Evolutionary conservation across 2,797 vertebrate genomes (phyloP).

Genomic region (Sebastiscus albofasciatus): DNA sequence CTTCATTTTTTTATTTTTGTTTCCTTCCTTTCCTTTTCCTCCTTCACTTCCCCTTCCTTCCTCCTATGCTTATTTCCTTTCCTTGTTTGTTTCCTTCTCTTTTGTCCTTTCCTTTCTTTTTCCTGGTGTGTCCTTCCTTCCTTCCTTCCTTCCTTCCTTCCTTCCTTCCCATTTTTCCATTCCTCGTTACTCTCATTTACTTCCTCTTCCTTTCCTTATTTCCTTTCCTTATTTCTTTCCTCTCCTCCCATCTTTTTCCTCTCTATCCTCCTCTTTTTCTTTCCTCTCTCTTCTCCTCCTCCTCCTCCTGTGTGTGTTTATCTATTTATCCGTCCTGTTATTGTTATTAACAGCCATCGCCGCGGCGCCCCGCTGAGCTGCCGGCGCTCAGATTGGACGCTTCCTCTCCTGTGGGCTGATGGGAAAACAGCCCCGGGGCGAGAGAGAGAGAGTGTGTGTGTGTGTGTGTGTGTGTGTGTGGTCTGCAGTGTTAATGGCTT

Average conservation of each 20-base stretch:
- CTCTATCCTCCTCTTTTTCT: too few relatives aligned
- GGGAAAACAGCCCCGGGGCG: slow-evolving; percentile 54
- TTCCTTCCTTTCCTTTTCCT: not conserved
- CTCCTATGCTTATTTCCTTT: not conserved
- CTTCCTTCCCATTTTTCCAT: not conserved
- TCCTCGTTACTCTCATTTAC: not conserved
- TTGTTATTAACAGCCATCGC: slow-evolving; percentile 62
- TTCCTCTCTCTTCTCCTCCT: not conserved
- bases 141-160: not conserved
- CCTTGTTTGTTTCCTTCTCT: not conserved
- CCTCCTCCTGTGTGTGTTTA: slow-evolving; percentile 2
- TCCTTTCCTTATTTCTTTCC: not conserved
- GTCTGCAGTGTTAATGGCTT: slow-evolving; percentile 36
- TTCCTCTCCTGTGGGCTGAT: slow-evolving; percentile 62
- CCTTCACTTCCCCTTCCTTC: not conserved
- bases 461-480: slow-evolving; percentile 3
- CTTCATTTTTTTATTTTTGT: too few relatives aligned
- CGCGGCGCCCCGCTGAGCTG: slow-evolving; percentile 32
- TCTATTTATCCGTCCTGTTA: slow-evolving; percentile 60
- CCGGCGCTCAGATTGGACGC: slow-evolving; percentile 39
- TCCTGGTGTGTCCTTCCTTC: not conserved
- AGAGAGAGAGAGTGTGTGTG: not conserved
- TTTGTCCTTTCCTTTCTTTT: not conserved
- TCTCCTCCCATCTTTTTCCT: not conserved
- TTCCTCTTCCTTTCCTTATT: too few relatives aligned